A percentile compares a stretch with the other conserved stretches of the same genome.
Evolutionary conservation across 2,888 invertebrate genomes (phyloP).

Genomic region (Eupithecia vulgata): DNA sequence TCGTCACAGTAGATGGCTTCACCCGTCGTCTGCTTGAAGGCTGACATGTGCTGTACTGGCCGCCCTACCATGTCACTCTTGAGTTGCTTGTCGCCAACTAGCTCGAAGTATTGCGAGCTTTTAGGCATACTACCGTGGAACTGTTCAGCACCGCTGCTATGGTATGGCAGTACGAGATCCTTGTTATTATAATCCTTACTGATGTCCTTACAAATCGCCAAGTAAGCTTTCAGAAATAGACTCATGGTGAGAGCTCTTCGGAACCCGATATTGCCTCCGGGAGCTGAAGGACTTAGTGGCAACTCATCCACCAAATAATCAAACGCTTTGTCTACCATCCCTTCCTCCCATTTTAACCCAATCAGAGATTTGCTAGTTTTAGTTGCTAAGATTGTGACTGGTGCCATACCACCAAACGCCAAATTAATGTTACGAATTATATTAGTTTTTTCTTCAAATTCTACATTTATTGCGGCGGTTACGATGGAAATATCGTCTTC

Average conservation of each 20-base stretch:
- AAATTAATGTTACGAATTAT: constrained; percentile 85
- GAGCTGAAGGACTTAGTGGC: constrained; percentile 89
- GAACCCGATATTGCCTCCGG: constrained; percentile 93
- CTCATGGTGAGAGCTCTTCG: constrained; percentile 90
- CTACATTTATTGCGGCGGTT: constrained; percentile 89
- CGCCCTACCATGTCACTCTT: constrained; percentile 90
- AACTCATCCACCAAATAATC: constrained; percentile 89
- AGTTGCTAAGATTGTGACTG: constrained; percentile 91
- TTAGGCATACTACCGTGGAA: constrained; percentile 85
- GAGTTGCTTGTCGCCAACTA: constrained; percentile 81
- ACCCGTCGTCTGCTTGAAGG: constrained; percentile 94
- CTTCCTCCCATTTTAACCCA: constrained; percentile 87
- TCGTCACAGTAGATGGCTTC: constrained; percentile 97
- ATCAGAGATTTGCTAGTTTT: constrained; percentile 86
- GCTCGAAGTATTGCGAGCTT: constrained; percentile 88
- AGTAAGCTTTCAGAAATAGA: constrained; percentile 88
- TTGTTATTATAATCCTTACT: constrained; percentile 72
- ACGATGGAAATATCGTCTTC: constrained; percentile 97
- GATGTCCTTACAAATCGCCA: constrained; percentile 84
- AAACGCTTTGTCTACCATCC: constrained; percentile 87
- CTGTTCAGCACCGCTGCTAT: constrained; percentile 83
- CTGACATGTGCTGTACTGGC: constrained; percentile 91
- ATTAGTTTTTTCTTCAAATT: constrained; percentile 81
- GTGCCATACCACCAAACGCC: constrained; percentile 97
- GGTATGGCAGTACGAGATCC: constrained; percentile 70